Evolutionary conservation across 2,888 invertebrate species (phyloP), one percentile per base, ranked within the genome.

Genomic region (Tenthredo notha): DNA sequence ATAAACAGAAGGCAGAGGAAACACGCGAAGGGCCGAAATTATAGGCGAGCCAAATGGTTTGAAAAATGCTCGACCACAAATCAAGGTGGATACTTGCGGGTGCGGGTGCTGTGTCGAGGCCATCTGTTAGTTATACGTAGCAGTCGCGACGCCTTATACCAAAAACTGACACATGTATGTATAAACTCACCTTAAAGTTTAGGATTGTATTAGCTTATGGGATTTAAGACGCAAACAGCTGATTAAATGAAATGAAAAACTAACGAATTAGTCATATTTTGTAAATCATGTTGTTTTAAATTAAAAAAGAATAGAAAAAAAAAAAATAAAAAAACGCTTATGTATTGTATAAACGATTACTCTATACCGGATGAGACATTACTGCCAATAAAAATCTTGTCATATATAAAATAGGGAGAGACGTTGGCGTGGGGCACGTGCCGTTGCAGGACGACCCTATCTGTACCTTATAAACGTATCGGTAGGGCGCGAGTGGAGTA

Each of bases 41-140:
- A 91, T 88, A 90, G 90, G 88, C 89, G 86, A 89, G 87, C 91
- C 92, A 92, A 92, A 92, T 92, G 92, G 91, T 90, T 91, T 90
- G 92, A 91, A 93, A 92, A 92, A 92, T 92, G 90, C 90, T 91
- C 87, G 88, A 91, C 92, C 92, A 92, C 92, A 93, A 93, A 93
- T 93, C 93, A 93, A 92, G 91, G 91, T 90, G 90, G 88, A 86
- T 83, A 67, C 61, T 47, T 29, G 67, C 82, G 65, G 87, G 54
- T 54, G 67, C 82, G 65, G 87, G 47, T 47, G 47, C 12, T 3
- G 87, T 89, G 89, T 87, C 88, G 88, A 89, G 88, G 89, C 89
- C 90, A 90, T 90, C 90, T 90, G 90, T 88, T 88, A 86, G 87
- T 88, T 87, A 67, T 85, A 86, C 87, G 84, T 78, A 82, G 85